Evolutionary conservation across 2,888 invertebrate genomes (phyloP).

Genomic region (Oeneis ivallda): DNA sequence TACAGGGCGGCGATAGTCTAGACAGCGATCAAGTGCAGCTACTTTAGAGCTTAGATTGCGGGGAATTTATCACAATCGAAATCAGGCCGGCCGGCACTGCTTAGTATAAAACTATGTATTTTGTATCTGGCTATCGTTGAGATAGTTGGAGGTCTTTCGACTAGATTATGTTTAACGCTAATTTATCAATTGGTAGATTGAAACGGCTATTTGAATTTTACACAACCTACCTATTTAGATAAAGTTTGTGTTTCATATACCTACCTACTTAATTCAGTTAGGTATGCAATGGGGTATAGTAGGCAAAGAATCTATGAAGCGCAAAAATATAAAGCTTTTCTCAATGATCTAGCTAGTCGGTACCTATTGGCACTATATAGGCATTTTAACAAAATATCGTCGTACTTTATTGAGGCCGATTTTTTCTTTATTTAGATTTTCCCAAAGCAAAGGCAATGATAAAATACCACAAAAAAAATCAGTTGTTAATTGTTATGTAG

Average conservation of each 20-base stretch:
- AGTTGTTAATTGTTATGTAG: no score
- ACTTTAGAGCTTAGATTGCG: conserved; percentile 59
- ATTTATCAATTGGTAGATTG: conserved; percentile 5
- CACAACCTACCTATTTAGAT: neutral
- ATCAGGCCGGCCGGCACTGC: conserved; percentile 39
- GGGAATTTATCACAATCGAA: conserved; percentile 51
- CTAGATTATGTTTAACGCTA: conserved; percentile 5
- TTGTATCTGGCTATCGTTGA: conserved; percentile 29
- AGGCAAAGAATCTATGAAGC: no score
- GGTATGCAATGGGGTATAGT: neutral
- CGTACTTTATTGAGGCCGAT: no score
- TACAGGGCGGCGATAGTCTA: conserved; percentile 55
- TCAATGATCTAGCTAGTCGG: no score
- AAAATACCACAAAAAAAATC: no score
- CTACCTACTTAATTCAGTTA: neutral
- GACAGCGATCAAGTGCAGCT: conserved; percentile 59
- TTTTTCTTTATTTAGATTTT: no score
- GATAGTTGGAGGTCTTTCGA: conserved; percentile 23
- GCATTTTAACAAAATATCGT: no score
- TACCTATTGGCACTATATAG: no score
- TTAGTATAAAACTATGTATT: conserved; percentile 29
- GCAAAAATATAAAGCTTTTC: no score
- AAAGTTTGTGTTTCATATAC: no score
- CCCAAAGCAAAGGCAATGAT: no score
- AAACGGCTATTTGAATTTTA: conserved; percentile 8